Evolutionary conservation across 2,113 vertebrate genomes (phyloP).

Genomic region (Cyphomyrus discorhynchus): DNA sequence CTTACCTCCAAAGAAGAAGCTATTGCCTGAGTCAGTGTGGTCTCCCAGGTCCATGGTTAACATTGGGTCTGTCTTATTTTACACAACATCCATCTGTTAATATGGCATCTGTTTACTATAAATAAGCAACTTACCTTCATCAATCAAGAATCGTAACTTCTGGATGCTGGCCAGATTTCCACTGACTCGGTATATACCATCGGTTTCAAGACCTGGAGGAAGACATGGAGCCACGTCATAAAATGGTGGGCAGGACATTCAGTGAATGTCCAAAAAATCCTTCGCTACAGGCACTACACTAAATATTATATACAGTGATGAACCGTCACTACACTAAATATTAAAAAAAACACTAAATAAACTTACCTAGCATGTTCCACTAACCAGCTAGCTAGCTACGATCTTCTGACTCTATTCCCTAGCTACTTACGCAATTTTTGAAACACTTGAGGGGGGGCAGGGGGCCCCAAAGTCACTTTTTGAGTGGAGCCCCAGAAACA

Average conservation of each 20-base stretch:
- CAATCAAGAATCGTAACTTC: constrained; percentile 76
- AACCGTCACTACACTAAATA: not conserved
- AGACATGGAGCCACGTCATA: not conserved
- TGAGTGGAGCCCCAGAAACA: constrained; percentile 10
- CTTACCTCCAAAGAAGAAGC: constrained; percentile 74
- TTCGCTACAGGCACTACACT: not conserved
- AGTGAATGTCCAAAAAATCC: not conserved
- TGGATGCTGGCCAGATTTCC: constrained; percentile 80
- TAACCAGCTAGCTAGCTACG: not conserved
- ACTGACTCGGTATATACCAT: constrained; percentile 79
- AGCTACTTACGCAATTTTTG: not conserved
- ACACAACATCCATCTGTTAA: not conserved
- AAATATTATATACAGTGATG: not conserved
- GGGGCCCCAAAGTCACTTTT: not conserved
- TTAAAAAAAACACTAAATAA: not conserved
- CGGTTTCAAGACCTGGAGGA: constrained; percentile 67
- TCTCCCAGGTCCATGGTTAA: constrained; percentile 56
- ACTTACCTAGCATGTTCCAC: not conserved
- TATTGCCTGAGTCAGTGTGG: constrained; percentile 62
- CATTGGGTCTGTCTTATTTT: constrained; percentile 30
- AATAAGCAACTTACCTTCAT: constrained; percentile 67
- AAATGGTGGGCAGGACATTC: not conserved
- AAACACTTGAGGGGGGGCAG: not conserved
- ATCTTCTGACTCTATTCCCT: not conserved
- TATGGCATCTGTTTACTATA: not conserved